Percentiles rank a stretch among this genome's conserved stretches.
phyloP scores from a whole-genome alignment of 1,140 invertebrate species.

The Bicyclus anynana region DNA sequence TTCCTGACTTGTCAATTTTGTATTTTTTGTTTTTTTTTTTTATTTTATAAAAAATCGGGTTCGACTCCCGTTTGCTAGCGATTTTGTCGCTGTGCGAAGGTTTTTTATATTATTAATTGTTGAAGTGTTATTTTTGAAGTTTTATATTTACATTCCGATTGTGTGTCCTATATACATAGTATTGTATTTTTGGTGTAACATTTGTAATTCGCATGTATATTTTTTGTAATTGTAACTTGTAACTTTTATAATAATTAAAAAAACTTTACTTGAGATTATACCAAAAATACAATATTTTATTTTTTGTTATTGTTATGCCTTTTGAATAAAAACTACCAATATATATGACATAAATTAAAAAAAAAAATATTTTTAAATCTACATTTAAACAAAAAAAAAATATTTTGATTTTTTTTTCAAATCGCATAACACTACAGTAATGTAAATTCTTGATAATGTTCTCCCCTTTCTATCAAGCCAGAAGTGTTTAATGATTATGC shows the following conservation, averaged over 20 bases:
- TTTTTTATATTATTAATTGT: neutral
- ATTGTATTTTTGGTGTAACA: neutral
- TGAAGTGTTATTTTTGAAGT: no score
- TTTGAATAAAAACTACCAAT: neutral
- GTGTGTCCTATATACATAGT: no score
- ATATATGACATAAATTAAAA: neutral
- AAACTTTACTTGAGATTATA: neutral
- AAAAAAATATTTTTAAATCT: no score
- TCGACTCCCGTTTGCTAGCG: conserved; percentile 3
- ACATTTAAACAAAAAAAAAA: neutral
- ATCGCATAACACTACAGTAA: neutral
- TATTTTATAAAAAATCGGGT: neutral
- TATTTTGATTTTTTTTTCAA: neutral
- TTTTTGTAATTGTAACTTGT: neutral
- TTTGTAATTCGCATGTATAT: neutral
- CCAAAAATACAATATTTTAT: neutral
- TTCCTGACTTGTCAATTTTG: neutral
- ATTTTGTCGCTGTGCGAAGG: conserved; percentile 1
- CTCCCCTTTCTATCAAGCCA: conserved; percentile 16
- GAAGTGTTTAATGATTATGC: conserved; percentile 19
- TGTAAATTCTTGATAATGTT: conserved; percentile 8
- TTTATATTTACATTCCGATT: no score
- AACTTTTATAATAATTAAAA: neutral
- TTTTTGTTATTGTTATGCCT: neutral
- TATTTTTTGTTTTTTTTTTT: neutral